Evolutionary conservation across 2,888 invertebrate species (phyloP), one percentile per base, ranked within the genome.

Genomic region (Platerodrilus igneus): DNA sequence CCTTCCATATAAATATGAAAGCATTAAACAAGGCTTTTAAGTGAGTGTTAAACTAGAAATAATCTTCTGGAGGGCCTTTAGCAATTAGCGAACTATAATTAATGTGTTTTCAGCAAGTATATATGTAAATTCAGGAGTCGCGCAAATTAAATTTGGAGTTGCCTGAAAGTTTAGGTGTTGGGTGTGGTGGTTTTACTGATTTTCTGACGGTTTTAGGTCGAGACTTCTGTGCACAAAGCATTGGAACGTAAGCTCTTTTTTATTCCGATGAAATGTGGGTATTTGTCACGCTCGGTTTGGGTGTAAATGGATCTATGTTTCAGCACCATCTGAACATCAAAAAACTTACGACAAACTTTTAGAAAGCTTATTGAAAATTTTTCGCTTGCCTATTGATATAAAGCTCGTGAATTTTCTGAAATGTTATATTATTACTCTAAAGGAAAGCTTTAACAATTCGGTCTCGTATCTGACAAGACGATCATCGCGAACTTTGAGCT

Each of bases 221-320:
- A 38, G 31, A 37, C 47, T 41, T 34, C 41, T 36, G 42, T 43
- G 41, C 36, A 31, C 41, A 38, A 37, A 39, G 23, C 28, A 42
- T 26, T 26, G 26, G 41, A 49, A 49, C 49, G 41, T 49, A 48
- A 51, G 50, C 50, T 48, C 46, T 46, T 50, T 51, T 52, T 48
- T 55, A 51, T 53, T 50, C 52, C 45, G 50, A 53, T 52, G 54
- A 55, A 50, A 52, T 53, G 53, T 46, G 52, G 52, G 52, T 42
- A 53, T 55, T 53, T 51, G 53, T 56, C 55, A 55, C 55, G 53
- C 51, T 53, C 52, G 39, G 48, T 53, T 52, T 50, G 48, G 45
- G 48, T 50, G 49, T 52, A 53, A 56, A 54, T 54, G 51, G 47
- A 55, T 51, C 51, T n/a, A n/a, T n/a, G 48, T 43, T 51, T 55